Evolutionary conservation across 2,113 vertebrate species (phyloP), one percentile per base, ranked within the genome.

Genomic region (Python bivittatus): DNA sequence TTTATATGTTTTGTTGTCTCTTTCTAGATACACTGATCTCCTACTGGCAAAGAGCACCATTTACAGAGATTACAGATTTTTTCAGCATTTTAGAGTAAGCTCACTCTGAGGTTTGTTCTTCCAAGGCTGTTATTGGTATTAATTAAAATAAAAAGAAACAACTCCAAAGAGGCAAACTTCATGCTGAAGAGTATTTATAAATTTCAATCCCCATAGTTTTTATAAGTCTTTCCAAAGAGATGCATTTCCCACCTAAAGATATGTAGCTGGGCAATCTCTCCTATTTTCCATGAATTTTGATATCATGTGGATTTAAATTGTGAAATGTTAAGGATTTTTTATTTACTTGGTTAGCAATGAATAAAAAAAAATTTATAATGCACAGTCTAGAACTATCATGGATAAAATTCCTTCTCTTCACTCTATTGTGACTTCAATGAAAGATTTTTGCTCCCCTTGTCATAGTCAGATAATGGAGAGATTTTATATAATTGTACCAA

Each of bases 1-100:
- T 84, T 95, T 91, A 95, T 48, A 0, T 64, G 72, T 48, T 68
- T 27, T 93, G 86, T 25, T 93, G 2, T 97, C 91, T 97, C 48
- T 92, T 97, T 98, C 79, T 97, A 99, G 99, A 99, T 44, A 98
- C 99, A 90, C 96, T 99, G 96, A 98, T 99, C 94, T 98, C 99
- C 86, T 99, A 99, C 96, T 99, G 99, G 99, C 98, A 99, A 92
- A 97, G 99, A 94, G 99, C 99, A 85, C 98, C 99, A 29, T 98
- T 98, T 94, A 98, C 99, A 95, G 99, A 99, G 97, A 98, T 99
- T 93, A 98, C 98, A 0, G 99, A 99, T 97, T 99, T 99, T 96
- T 99, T 99, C 97, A 99, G 98, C 98, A 99, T 99, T 96, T 97
- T 99, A 95, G 99, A 99, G 99, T 99, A 98, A 99, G 99, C 98